Conservation (phyloP, 2,888 invertebrate species). For the Lordiphosa andalusiaca region DNA sequence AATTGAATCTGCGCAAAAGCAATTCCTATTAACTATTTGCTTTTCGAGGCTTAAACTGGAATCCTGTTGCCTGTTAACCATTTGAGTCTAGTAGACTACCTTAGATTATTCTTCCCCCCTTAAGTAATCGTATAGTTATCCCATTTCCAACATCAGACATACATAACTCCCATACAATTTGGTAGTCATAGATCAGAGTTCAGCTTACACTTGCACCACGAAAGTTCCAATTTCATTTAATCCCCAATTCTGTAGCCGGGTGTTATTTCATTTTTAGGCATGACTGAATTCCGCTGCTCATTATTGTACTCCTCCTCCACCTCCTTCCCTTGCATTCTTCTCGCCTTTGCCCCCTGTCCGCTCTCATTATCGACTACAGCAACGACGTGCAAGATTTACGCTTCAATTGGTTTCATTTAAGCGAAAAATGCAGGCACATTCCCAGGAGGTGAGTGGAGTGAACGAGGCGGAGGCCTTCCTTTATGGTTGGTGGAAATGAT, state of each 20-base stretch:
- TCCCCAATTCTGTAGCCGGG: background rate
- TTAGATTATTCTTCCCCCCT: too few relatives aligned
- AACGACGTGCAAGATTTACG: conserved; percentile 67
- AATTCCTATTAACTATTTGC: too few relatives aligned
- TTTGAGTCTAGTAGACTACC: too few relatives aligned
- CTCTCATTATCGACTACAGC: conserved; percentile 46
- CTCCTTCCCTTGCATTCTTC: background rate
- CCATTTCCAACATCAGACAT: too few relatives aligned
- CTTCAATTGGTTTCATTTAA: conserved; percentile 70
- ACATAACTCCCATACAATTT: too few relatives aligned
- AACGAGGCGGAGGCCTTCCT: conserved; percentile 9
- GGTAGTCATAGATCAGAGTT: too few relatives aligned
- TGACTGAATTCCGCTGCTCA: conserved; percentile 10
- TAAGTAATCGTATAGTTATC: too few relatives aligned
- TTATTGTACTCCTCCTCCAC: conserved; percentile 5
- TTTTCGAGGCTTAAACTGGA: too few relatives aligned
- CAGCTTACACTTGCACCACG: too few relatives aligned
- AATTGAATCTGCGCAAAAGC: too few relatives aligned
- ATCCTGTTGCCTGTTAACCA: too few relatives aligned
- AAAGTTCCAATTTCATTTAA: background rate
- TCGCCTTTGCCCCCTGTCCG: conserved; percentile 44
- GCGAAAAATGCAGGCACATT: conserved; percentile 58
- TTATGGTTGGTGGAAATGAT: conserved; percentile 62
- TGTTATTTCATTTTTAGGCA: conserved; percentile 3
- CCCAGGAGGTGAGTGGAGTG: too few relatives aligned